phyloP scores from a whole-genome alignment of 2,113 vertebrate species.

The Pangasianodon gigas region DNA sequence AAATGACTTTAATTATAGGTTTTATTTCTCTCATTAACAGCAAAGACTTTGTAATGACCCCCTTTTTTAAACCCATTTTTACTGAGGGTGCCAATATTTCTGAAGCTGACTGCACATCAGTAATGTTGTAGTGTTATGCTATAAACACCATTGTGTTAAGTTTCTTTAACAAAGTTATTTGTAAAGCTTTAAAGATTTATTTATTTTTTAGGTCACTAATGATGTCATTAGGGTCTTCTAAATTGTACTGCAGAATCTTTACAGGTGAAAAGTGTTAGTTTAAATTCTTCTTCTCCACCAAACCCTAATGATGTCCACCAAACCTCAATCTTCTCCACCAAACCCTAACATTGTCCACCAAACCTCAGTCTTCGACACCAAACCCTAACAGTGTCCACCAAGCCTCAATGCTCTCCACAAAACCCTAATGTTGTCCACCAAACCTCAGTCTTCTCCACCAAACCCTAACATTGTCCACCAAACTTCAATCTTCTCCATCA shows the following conservation, averaged over 20 bases:
- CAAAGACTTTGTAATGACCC: no score
- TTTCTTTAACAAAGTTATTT: neutral
- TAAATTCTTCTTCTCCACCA: neutral
- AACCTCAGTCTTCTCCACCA: neutral
- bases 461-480: neutral
- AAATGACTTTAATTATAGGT: no score
- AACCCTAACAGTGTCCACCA: neutral
- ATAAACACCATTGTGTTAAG: no score
- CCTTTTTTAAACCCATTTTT: neutral
- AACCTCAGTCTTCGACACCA: neutral
- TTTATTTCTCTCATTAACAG: no score
- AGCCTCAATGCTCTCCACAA: neutral
- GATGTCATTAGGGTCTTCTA: no score
- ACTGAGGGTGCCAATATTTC: neutral
- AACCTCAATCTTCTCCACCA: neutral
- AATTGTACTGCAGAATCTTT: no score
- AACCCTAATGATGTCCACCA: neutral
- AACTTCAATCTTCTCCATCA: no score
- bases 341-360: neutral
- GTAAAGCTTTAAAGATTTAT: no score
- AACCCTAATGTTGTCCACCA: neutral
- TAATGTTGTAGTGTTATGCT: neutral
- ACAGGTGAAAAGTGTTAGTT: no score
- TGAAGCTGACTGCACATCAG: neutral
- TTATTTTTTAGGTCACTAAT: no score